Conservation (phyloP, 2,888 invertebrate species). For the Tetanocera ferruginea region DNA sequence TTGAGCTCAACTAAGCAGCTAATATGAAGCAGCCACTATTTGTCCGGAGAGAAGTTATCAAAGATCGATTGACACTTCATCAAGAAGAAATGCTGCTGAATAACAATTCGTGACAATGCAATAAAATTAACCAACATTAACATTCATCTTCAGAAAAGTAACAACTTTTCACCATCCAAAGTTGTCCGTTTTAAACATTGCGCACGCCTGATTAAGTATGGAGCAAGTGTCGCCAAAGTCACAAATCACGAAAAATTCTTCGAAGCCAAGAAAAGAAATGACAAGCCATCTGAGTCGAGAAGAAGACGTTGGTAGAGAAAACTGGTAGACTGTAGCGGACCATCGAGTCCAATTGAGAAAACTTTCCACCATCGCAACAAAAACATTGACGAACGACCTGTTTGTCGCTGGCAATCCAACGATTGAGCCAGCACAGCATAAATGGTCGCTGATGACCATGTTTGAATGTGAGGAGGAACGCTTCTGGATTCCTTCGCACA, state of each 20-base stretch:
- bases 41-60: constrained; percentile 63
- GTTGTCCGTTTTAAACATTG: neutral
- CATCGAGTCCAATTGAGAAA: constrained; percentile 24
- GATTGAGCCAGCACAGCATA: constrained; percentile 9
- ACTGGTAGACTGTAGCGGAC: constrained; percentile 10
- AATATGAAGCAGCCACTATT: constrained; percentile 40
- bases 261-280: neutral
- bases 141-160: constrained; percentile 39
- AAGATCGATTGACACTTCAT: constrained; percentile 61
- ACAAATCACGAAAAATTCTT: constrained; percentile 27
- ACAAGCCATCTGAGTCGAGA: neutral
- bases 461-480: neutral
- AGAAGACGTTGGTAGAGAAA: constrained; percentile 25
- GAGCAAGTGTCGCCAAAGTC: constrained; percentile 38
- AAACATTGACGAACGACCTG: neutral
- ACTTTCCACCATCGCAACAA: constrained; percentile 22
- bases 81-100: constrained; percentile 55
- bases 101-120: constrained; percentile 23
- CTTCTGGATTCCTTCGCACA: constrained; percentile 7
- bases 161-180: constrained; percentile 49
- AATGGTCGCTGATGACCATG: constrained; percentile 1
- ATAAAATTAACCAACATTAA: constrained; percentile 22
- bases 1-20: neutral
- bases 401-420: neutral
- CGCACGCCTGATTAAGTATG: constrained; percentile 42